Base-by-base conservation (phyloP, 1,140 invertebrate genomes). In the Temnothorax longispinosus region DNA sequence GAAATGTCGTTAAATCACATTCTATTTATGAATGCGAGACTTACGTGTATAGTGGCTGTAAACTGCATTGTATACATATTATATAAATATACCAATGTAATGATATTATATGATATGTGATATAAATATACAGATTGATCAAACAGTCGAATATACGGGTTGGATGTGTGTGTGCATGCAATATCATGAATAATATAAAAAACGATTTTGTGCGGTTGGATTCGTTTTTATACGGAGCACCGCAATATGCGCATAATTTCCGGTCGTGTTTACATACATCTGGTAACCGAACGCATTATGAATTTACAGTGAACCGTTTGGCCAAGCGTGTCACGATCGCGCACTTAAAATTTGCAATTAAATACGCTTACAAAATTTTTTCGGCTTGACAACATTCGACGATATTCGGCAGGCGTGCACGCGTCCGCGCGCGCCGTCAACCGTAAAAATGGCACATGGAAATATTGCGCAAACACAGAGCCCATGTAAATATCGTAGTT, bases 381-480 rank as follows among this genome's bases (percentile, higher is more conserved):
- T 80, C 54, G 8, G 38, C 56, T n/a, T 18, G 15, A 47, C 80
- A 71, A 82, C 69, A 47, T 58, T 58, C 50, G 21, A 62, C 80
- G 47, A 80, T 54, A 21, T 44, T 35, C 77, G 47, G 7, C 62
- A 41, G 44, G 18, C 15, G 41, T 54, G 13, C 54, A 27, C 52
- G 69, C 52, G n/a, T 21, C n/a, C 44, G 47, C 67, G 54, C 67
- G 18, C 67, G 18, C 67, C 67, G 18, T 84, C 69, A 56, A 32
- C 69, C 69, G 80, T 84, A 84, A 84, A 84, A 84, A 84, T 84
- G 67, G 67, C 80, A 74, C 80, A 74, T 74, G 80, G 80, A 84
- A 84, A 84, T 84, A 84, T 84, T 74, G 80, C 80, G 69, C 80
- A 84, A 84, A 84, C 54, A 84, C 27, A 74, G 41, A 27, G 41